Conservation (phyloP, 2,888 invertebrate species). For the Suillia variegata region DNA sequence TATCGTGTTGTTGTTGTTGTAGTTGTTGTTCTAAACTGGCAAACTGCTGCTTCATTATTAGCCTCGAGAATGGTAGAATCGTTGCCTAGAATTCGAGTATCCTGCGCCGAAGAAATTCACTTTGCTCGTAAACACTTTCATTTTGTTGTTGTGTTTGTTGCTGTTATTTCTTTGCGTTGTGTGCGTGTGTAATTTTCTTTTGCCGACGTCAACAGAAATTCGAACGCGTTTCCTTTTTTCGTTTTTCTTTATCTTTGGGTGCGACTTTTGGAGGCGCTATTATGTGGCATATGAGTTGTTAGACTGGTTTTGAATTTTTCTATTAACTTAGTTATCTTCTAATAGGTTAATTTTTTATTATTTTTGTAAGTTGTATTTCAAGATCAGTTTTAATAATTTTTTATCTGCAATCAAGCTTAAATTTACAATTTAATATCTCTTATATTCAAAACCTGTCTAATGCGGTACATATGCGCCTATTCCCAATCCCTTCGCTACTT, state of each 20-base stretch:
- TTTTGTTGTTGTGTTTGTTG: neutral
- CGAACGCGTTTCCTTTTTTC: too few species aligned
- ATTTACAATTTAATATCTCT: too few species aligned
- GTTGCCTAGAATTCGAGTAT: neutral
- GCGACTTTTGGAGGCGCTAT: neutral
- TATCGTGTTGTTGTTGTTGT: neutral
- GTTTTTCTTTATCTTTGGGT: neutral
- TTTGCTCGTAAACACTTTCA: neutral
- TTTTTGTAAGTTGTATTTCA: neutral
- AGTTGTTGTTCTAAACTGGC: neutral
- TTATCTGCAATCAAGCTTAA: too few species aligned
- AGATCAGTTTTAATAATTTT: too few species aligned
- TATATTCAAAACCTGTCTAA: too few species aligned
- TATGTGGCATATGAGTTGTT: too few species aligned
- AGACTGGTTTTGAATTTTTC: too few species aligned
- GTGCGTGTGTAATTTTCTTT: neutral
- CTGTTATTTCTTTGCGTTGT: neutral
- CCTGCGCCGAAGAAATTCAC: neutral
- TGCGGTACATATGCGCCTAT: too few species aligned
- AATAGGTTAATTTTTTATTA: neutral
- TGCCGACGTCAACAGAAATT: neutral
- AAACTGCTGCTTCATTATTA: too few species aligned
- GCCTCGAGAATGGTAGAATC: too few species aligned
- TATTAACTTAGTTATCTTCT: neutral
- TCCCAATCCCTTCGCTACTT: slow-evolving; percentile 2